These are phyloP conservation scores for Lutraria rhynchaena DNA, from an alignment of 1,140 invertebrate species.

Conservation along the genomic window DNA sequence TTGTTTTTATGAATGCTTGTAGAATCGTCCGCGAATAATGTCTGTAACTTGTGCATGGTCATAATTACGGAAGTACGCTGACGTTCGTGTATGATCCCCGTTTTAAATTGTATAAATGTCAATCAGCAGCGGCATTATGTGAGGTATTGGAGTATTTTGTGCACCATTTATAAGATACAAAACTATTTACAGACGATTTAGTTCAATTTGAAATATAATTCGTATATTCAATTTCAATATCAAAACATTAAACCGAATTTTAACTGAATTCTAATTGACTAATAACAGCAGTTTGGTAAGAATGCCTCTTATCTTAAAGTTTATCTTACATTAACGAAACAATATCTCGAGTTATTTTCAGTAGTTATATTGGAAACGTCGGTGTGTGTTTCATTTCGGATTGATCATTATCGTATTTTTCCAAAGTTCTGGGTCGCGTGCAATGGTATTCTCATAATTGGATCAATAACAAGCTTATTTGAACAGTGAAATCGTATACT, in stretches of 20 bases:
- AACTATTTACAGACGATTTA: no score
- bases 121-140: no score
- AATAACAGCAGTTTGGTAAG: conserved; percentile 19
- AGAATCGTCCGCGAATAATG: no score
- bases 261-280: conserved; percentile 5
- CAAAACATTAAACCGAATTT: conserved; percentile 42
- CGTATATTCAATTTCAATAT: conserved; percentile 47
- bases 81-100: no score
- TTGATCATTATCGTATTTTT: conserved; percentile 26
- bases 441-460: conserved; percentile 1
- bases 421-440: conserved; percentile 8
- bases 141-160: no score
- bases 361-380: conserved; percentile 1
- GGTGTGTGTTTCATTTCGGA: conserved; percentile 15
- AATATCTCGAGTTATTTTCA: conserved; percentile 42
- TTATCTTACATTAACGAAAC: conserved; percentile 43
- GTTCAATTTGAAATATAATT: conserved; percentile 15
- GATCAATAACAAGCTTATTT: conserved; percentile 27
- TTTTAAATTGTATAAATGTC: no score
- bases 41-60: no score
- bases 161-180: no score
- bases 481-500: conserved; percentile 34
- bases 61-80: no score
- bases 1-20: no score
- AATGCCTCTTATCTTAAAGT: conserved; percentile 10